Evolutionary conservation across 2,888 invertebrate genomes (phyloP).

Genomic region (Sesamia inferens): DNA sequence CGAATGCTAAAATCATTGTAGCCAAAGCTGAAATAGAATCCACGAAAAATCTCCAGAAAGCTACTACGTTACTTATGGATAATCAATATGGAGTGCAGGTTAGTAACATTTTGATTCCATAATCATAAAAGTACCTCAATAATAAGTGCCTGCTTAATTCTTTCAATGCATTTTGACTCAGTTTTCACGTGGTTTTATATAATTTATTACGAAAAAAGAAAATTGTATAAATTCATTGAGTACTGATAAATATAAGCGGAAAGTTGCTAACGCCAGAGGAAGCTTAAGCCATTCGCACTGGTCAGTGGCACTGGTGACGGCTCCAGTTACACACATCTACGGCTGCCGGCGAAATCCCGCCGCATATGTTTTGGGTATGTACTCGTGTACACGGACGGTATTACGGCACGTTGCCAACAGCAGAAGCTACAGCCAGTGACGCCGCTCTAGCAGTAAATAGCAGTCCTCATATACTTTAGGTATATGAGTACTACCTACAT

Average conservation of each 20-base stretch:
- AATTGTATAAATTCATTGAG: neutral
- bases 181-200: neutral
- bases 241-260: neutral
- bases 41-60: conserved; percentile 90
- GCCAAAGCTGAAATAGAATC: conserved; percentile 92
- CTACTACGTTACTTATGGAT: conserved; percentile 90
- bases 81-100: conserved; percentile 88
- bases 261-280: neutral
- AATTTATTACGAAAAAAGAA: too few species aligned
- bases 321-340: too few species aligned
- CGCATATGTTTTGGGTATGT: neutral
- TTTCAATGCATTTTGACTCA: neutral
- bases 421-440: neutral
- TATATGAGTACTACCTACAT: too few species aligned
- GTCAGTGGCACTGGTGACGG: neutral
- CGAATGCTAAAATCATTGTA: conserved; percentile 91
- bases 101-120: conserved; percentile 43
- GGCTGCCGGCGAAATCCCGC: neutral
- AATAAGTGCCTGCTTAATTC: neutral
- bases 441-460: too few species aligned
- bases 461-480: too few species aligned
- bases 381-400: neutral
- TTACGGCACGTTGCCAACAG: neutral
- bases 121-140: neutral
- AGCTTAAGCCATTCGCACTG: neutral